Conservation (phyloP, 2,888 invertebrate genomes). For the Eledone cirrhosa region DNA sequence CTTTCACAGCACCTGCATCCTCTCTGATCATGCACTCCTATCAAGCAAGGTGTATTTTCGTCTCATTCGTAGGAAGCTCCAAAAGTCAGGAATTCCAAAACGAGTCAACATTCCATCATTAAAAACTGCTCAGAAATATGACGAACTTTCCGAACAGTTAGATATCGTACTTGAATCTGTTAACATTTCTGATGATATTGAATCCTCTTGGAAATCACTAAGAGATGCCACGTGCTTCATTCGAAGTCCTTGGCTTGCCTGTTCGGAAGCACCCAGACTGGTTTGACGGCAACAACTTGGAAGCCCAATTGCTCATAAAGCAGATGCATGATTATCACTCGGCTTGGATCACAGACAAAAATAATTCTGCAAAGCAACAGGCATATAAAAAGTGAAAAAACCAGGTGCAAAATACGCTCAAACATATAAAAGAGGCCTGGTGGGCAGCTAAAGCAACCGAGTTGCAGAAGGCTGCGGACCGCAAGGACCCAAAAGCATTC, state of each 20-base stretch:
- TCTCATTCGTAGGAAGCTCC: not conserved
- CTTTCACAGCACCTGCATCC: not conserved
- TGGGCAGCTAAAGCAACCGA: not conserved
- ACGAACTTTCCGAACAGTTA: not conserved
- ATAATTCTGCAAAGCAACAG: not conserved
- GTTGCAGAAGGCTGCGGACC: not conserved
- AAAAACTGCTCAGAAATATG: not conserved
- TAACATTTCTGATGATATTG: not conserved
- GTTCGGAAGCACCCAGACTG: not conserved
- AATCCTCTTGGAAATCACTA: not conserved
- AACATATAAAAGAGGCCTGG: not conserved
- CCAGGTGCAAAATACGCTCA: not conserved
- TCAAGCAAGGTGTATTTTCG: no score
- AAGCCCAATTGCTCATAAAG: no score
- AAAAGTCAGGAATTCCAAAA: not conserved
- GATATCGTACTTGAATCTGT: not conserved
- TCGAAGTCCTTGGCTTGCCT: not conserved
- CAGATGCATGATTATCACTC: not conserved
- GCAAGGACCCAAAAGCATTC: not conserved
- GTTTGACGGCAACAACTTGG: not conserved
- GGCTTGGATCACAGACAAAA: not conserved
- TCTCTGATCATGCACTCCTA: not conserved
- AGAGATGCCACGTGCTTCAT: not conserved
- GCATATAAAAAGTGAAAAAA: not conserved
- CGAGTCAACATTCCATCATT: not conserved